phyloP scores from a whole-genome alignment of 2,888 invertebrate species.

The Gandaritis pyraliata region DNA sequence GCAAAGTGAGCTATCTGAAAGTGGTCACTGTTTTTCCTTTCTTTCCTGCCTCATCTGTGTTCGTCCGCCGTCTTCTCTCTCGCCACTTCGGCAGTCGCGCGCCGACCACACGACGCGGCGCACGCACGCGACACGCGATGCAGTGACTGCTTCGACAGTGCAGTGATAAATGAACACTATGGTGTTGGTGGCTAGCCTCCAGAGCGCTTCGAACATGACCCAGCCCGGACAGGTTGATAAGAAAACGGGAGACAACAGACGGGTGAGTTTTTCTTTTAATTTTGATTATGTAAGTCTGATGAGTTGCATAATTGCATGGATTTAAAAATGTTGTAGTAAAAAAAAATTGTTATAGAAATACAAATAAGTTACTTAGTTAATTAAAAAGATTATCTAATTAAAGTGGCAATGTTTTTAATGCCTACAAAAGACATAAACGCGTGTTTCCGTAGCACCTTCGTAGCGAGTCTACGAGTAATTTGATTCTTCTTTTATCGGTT shows the following conservation, averaged over 20 bases:
- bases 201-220: constrained; percentile 64
- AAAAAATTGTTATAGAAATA: too few relatives aligned
- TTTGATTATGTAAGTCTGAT: constrained; percentile 21
- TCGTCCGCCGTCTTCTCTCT: constrained; percentile 23
- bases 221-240: constrained; percentile 59
- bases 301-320: constrained; percentile 35
- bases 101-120: constrained; percentile 58
- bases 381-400: too few relatives aligned
- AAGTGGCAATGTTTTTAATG: too few relatives aligned
- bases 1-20: constrained; percentile 28
- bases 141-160: constrained; percentile 51
- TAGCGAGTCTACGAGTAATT: constrained; percentile 26
- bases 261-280: constrained; percentile 60
- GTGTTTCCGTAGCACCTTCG: constrained; percentile 35
- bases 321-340: too few relatives aligned
- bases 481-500: neutral
- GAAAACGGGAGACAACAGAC: constrained; percentile 73
- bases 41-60: constrained; percentile 36
- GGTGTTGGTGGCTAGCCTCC: constrained; percentile 73
- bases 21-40: constrained; percentile 28
- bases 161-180: constrained; percentile 51
- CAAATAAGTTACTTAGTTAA: neutral
- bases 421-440: constrained; percentile 58
- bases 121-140: constrained; percentile 48
- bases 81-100: constrained; percentile 69